Conservation (phyloP, 2,113 vertebrate species). For the Heloderma charlesbogerti region DNA sequence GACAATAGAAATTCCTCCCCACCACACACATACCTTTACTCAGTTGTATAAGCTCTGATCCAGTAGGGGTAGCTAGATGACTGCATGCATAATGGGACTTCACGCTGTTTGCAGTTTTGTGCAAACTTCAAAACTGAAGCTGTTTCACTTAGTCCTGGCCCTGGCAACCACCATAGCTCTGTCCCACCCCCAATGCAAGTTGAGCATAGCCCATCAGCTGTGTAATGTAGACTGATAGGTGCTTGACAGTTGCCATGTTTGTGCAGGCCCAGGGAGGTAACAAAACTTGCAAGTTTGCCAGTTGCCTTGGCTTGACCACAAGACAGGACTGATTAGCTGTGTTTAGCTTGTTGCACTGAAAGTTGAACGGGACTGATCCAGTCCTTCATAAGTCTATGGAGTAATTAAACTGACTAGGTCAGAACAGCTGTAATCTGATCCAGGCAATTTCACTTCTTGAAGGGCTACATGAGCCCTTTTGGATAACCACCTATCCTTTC, state of each 20-base stretch:
- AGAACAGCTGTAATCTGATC: background rate
- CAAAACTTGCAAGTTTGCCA: background rate
- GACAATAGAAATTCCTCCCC: background rate
- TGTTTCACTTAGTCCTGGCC: background rate
- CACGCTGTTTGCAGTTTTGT: background rate
- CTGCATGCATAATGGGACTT: background rate
- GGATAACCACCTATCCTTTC: background rate
- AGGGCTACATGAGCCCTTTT: background rate
- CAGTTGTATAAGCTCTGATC: background rate
- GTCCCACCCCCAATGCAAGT: background rate
- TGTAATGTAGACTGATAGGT: no score
- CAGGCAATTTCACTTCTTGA: background rate
- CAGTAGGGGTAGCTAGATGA: background rate
- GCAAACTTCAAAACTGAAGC: background rate
- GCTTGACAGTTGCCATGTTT: background rate
- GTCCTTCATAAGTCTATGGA: no score
- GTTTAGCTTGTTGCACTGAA: background rate
- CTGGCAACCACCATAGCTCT: no score
- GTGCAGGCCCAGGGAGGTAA: background rate
- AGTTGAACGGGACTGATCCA: background rate
- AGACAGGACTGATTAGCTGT: background rate
- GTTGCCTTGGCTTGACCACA: background rate
- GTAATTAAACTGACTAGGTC: background rate
- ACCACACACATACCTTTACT: background rate
- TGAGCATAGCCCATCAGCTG: background rate